Conservation (phyloP, 1,140 invertebrate species). For the Leptinotarsa undecemlineata region DNA sequence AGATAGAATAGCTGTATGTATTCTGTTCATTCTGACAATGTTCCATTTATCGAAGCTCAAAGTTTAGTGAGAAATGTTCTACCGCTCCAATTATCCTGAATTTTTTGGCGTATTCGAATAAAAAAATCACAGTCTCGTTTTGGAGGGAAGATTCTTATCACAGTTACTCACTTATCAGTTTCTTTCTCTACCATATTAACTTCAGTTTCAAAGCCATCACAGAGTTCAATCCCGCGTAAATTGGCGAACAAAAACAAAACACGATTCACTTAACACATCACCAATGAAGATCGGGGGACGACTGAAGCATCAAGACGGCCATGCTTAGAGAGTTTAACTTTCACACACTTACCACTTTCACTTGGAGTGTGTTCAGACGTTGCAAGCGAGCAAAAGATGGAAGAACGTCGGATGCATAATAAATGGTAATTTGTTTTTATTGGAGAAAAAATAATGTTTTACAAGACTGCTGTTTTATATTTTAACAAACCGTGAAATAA, state of each 20-base stretch:
- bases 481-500: constrained; percentile 15
- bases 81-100: too few species aligned
- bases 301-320: constrained; percentile 27
- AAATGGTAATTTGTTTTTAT: constrained; percentile 18
- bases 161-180: not conserved
- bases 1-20: constrained; percentile 52
- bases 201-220: not conserved
- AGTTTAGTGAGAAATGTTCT: not conserved
- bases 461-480: not conserved
- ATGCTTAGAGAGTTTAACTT: constrained; percentile 32
- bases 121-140: not conserved
- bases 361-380: constrained; percentile 20
- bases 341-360: constrained; percentile 30
- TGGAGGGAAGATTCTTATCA: too few species aligned
- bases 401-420: constrained; percentile 18
- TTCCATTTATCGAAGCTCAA: not conserved
- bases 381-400: constrained; percentile 14
- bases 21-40: constrained; percentile 51
- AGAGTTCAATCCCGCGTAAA: not conserved
- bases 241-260: constrained; percentile 22
- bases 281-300: constrained; percentile 21
- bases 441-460: constrained; percentile 10
- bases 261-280: constrained; percentile 26
- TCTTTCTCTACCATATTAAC: not conserved
- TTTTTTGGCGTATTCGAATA: too few species aligned